phyloP scores from a whole-genome alignment of 2,888 invertebrate genomes.

The Trichacis sp. region DNA sequence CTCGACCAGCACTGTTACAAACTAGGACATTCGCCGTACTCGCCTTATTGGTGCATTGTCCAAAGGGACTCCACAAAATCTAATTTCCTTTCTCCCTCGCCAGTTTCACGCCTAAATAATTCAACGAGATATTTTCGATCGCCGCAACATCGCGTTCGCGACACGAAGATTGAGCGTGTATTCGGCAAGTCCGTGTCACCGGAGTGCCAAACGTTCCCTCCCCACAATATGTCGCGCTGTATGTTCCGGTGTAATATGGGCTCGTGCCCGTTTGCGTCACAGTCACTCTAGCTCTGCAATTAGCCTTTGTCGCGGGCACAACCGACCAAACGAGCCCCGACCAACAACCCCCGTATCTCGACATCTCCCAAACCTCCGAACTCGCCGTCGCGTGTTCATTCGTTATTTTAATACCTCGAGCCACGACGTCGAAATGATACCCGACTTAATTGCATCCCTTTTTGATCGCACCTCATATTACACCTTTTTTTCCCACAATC shows the following conservation, averaged over 20 bases:
- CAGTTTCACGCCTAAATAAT: conserved; percentile 8
- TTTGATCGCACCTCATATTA: background rate
- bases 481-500: background rate
- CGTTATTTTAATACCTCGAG: conserved; percentile 7
- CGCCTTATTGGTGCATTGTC: too few species aligned
- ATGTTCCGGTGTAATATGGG: conserved; percentile 63
- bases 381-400: background rate
- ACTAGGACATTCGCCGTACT: too few species aligned
- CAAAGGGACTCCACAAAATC: too few species aligned
- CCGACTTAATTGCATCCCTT: conserved; percentile 29
- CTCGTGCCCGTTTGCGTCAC: conserved; percentile 61
- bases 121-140: conserved; percentile 23
- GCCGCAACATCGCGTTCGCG: background rate
- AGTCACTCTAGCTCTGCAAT: conserved; percentile 65
- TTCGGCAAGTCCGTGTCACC: conserved; percentile 19
- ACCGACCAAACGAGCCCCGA: conserved; percentile 44
- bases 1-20: too few species aligned
- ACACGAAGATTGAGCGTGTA: conserved; percentile 3
- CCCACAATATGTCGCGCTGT: conserved; percentile 33
- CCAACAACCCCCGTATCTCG: conserved; percentile 21
- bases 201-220: conserved; percentile 18
- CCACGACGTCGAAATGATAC: conserved; percentile 49
- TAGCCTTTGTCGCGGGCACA: conserved; percentile 64
- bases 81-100: too few species aligned
- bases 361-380: conserved; percentile 19